Base-by-base conservation (phyloP, 2,888 invertebrate genomes). In the Patella pellucida region DNA sequence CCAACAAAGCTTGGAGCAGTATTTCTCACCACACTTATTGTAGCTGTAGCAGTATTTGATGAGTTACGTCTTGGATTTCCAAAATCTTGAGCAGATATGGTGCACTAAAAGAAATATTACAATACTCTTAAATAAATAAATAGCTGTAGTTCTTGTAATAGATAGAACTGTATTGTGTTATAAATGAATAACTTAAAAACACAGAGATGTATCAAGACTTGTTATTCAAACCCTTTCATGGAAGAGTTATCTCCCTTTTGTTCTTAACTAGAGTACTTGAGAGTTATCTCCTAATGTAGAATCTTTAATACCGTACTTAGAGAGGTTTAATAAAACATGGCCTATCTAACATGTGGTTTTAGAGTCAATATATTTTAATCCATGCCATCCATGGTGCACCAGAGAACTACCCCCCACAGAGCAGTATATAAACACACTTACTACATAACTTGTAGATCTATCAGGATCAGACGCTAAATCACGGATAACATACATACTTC, bases 21-120 rank as follows among this genome's bases (percentile, higher is more conserved):
- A 41, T 89, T 89, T 41, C 88, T 82, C 27, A 81, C 76, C 11
- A 89, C 86, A 1, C 19, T 76, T 2, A 89, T 78, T 1, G 79
- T 79, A 11, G 89, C 85, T 27, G 76, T 76, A 52, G 85, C 84
- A 9, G 69, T 74, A 68, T 56, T 56, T 11, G 70, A 75, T 11
- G 82, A 76, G 31, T 71, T 70, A 16, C 52, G 69, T 71, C 70
- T 52, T 12, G 85, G 84, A 1, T 73, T 70, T 23, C 77, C 83
- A 31, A 74, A 73, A 71, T 86, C 86, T n/a, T 50, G 68, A 14
- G 81, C 83, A 23, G 12, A 74, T 1, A 81, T 76, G 23, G 74
- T 67, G 71, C 79, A 78, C 82, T 83, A 71, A n/a, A 75, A 75
- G 67, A 72, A 52, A 70, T 12, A 68, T 41, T 41, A 9, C 70